Evolutionary conservation across 2,797 vertebrate species (phyloP).

Genomic region (Pseudotriccus pelzelni): DNA sequence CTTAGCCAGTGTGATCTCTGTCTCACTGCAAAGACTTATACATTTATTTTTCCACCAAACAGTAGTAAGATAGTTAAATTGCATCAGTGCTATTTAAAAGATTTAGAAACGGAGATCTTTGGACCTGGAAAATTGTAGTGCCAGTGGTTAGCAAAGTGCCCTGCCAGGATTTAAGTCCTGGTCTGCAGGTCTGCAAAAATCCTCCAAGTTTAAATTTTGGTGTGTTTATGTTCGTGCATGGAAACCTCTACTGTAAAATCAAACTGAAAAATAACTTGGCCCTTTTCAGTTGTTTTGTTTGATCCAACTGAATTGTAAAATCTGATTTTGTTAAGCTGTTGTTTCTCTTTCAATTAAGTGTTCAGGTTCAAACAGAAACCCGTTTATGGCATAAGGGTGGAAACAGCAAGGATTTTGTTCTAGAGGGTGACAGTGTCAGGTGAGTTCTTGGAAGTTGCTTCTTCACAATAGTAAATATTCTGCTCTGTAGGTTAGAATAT

Average conservation of each 20-base stretch:
- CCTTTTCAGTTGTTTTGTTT: neutral
- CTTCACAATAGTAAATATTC: neutral
- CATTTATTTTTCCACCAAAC: neutral
- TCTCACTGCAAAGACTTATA: neutral
- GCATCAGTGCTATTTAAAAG: neutral
- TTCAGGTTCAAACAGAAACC: conserved; percentile 67
- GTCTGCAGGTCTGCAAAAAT: neutral
- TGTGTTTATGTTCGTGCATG: neutral
- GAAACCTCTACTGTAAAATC: neutral
- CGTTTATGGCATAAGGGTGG: neutral
- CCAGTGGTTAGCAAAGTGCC: neutral
- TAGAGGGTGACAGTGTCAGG: conserved; percentile 46
- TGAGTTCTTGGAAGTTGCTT: conserved; percentile 18
- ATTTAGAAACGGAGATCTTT: neutral
- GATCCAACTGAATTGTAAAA: neutral
- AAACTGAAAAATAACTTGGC: neutral
- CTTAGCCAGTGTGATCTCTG: fast-evolving
- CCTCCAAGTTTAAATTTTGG: neutral
- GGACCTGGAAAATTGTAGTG: neutral
- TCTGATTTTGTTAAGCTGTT: neutral
- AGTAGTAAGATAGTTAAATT: neutral
- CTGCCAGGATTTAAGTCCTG: neutral
- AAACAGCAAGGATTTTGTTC: conserved; percentile 18
- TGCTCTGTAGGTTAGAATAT: neutral
- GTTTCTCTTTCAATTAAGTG: conserved; percentile 60